phyloP scores from a whole-genome alignment of 2,888 invertebrate species.

The Brachynemurus nebulosus region DNA sequence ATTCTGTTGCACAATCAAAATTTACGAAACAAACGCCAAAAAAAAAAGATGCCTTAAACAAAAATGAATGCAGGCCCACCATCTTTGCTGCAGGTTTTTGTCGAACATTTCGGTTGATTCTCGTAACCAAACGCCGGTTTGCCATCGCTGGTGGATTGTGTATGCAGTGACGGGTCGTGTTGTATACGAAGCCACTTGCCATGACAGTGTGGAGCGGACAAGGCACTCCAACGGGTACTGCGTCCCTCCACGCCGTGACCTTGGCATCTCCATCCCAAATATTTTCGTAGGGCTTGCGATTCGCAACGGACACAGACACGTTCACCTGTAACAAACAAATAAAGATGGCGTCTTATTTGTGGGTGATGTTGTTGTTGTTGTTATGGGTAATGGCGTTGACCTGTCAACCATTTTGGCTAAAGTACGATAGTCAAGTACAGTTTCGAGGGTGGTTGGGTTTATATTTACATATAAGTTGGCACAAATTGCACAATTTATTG shows the following conservation, averaged over 20 bases:
- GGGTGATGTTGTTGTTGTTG: too few species aligned
- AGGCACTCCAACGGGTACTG: conserved; percentile 68
- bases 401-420: too few species aligned
- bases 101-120: conserved; percentile 22
- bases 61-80: conserved; percentile 28
- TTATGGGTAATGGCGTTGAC: too few species aligned
- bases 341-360: too few species aligned
- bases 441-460: too few species aligned
- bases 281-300: conserved; percentile 61
- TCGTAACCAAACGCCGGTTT: conserved; percentile 9
- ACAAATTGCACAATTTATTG: too few species aligned
- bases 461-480: too few species aligned
- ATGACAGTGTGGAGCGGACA: conserved; percentile 75
- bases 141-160: conserved; percentile 26
- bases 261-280: conserved; percentile 63
- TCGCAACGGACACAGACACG: conserved; percentile 73
- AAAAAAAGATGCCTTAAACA: conserved; percentile 17
- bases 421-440: too few species aligned
- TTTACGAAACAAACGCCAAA: too few species aligned
- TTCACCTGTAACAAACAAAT: conserved; percentile 39
- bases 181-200: conserved; percentile 69
- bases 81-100: conserved; percentile 25
- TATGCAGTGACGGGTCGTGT: conserved; percentile 30
- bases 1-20: too few species aligned
- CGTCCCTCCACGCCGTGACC: conserved; percentile 70